A percentile compares a stretch with the other conserved stretches of the same genome.
These are phyloP conservation scores for Baccha elongata DNA, from an alignment of 2,888 invertebrate species.

Conservation along the genomic window DNA sequence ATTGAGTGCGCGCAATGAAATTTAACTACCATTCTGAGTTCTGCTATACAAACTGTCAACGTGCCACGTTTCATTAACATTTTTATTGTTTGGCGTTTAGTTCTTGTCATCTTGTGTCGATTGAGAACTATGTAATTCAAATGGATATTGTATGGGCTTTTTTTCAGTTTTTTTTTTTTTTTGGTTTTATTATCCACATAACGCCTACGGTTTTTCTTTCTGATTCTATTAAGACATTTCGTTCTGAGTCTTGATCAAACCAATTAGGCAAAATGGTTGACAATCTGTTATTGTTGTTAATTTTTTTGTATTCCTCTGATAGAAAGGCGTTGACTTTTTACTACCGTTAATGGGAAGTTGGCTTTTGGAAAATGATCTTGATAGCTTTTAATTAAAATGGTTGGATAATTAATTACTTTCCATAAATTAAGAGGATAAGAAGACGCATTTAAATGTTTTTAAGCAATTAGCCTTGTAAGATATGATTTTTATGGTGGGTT, in stretches of 20 bases:
- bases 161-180: constrained; percentile 5
- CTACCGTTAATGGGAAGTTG: constrained; percentile 30
- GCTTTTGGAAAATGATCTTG: constrained; percentile 30
- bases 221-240: constrained; percentile 30
- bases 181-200: background rate
- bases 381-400: constrained; percentile 44
- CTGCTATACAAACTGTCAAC: constrained; percentile 4
- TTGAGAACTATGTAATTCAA: constrained; percentile 9
- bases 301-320: background rate
- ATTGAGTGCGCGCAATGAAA: constrained; percentile 63
- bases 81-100: constrained; percentile 59
- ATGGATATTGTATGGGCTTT: constrained; percentile 31
- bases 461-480: constrained; percentile 25
- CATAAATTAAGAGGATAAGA: constrained; percentile 2
- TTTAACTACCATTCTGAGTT: constrained; percentile 51
- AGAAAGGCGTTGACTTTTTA: constrained; percentile 36
- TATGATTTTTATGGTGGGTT: background rate
- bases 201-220: constrained; percentile 35
- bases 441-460: constrained; percentile 17
- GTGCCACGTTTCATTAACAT: constrained; percentile 43
- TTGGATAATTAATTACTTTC: constrained; percentile 35
- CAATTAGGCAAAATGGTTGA: constrained; percentile 31
- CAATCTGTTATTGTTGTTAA: constrained; percentile 2
- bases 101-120: constrained; percentile 35
- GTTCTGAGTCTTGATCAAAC: constrained; percentile 4